Conservation (phyloP, 2,888 invertebrate genomes). For the Caenorhabditis sp. region DNA sequence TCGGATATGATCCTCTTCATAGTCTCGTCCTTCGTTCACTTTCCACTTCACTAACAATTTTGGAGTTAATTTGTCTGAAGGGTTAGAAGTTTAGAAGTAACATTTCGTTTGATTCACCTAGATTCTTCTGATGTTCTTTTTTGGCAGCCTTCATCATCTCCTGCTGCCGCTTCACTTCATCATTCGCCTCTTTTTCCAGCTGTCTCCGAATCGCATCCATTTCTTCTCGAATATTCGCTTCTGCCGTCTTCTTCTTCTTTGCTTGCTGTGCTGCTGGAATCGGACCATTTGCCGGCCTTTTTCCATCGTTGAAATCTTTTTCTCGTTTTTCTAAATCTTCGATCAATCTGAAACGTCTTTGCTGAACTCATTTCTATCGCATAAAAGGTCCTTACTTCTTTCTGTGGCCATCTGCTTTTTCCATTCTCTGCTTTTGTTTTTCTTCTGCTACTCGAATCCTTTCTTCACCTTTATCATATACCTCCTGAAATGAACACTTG, state of each 20-base stretch:
- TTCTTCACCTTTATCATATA: constrained; percentile 59
- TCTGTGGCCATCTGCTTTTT: constrained; percentile 61
- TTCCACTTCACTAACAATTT: constrained; percentile 53
- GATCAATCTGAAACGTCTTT: constrained; percentile 30
- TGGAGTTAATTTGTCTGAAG: constrained; percentile 4
- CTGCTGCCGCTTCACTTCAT: constrained; percentile 55
- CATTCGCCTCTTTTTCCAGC: constrained; percentile 57
- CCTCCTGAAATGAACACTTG: constrained; percentile 41
- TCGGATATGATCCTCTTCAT: constrained; percentile 30
- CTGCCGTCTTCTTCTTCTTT: constrained; percentile 39
- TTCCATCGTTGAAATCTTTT: constrained; percentile 41
- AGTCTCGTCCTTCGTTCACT: constrained; percentile 19
- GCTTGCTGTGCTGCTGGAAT: constrained; percentile 30
- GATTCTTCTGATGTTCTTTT: constrained; percentile 18
- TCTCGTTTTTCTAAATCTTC: constrained; percentile 64
- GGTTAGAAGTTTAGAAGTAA: no score
- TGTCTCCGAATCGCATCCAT: constrained; percentile 59
- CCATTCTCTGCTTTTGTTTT: constrained; percentile 56
- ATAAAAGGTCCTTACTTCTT: constrained; percentile 46
- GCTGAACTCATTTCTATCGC: background rate
- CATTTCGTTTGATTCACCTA: background rate
- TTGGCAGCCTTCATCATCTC: constrained; percentile 16
- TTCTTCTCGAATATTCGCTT: constrained; percentile 36
- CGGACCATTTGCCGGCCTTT: constrained; percentile 17
- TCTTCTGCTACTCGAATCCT: constrained; percentile 50